phyloP scores from a whole-genome alignment of 2,113 vertebrate genomes.

The Sebastes fasciatus region DNA sequence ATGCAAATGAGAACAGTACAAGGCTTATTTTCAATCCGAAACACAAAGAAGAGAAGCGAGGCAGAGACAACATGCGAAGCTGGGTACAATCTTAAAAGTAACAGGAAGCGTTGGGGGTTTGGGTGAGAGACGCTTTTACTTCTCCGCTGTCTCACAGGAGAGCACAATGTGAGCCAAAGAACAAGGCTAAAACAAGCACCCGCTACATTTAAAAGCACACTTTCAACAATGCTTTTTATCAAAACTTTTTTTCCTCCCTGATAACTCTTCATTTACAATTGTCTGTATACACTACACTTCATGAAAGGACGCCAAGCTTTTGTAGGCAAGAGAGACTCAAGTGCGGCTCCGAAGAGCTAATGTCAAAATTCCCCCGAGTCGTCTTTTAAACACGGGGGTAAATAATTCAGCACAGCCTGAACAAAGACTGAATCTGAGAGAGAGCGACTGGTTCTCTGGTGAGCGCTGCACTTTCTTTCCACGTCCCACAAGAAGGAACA shows the following conservation, averaged over 20 bases:
- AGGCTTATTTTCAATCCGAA: constrained; percentile 51
- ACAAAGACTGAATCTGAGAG: constrained; percentile 72
- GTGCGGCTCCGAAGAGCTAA: constrained; percentile 46
- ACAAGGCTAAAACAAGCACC: constrained; percentile 58
- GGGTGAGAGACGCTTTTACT: constrained; percentile 47
- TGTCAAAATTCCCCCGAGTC: constrained; percentile 63
- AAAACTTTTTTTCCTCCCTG: constrained; percentile 10
- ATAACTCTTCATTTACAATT: constrained; percentile 57
- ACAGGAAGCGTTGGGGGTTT: constrained; percentile 31
- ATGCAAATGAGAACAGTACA: constrained; percentile 62
- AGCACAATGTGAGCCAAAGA: constrained; percentile 34
- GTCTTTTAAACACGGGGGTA: constrained; percentile 74
- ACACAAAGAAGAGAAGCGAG: constrained; percentile 36
- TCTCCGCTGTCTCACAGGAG: constrained; percentile 46
- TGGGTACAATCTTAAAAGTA: constrained; percentile 52
- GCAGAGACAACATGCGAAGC: constrained; percentile 50
- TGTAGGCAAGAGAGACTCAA: constrained; percentile 41
- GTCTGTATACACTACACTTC: constrained; percentile 39
- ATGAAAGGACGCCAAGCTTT: constrained; percentile 53
- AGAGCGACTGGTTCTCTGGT: constrained; percentile 43
- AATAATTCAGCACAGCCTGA: constrained; percentile 78
- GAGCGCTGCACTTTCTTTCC: constrained; percentile 55
- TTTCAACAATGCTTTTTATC: constrained; percentile 46
- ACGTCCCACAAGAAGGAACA: constrained; percentile 68
- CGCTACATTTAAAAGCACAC: constrained; percentile 47